phyloP scores from a whole-genome alignment of 1,140 invertebrate genomes.

The Hyles vespertilio region DNA sequence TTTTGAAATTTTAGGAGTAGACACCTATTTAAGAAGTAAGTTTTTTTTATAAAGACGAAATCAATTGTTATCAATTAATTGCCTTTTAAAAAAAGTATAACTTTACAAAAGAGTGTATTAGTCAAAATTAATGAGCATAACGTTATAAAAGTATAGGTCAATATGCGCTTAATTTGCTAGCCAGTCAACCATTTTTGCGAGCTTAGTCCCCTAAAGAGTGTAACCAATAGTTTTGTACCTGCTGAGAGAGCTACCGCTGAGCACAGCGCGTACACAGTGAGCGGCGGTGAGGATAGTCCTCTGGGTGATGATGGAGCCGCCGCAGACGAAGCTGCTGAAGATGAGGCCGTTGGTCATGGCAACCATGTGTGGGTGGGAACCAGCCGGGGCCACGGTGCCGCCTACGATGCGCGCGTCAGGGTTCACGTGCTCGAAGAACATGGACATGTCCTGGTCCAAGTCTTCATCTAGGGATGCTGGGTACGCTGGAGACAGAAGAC shows the following conservation, averaged over 20 bases:
- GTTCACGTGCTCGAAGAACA: conserved; percentile 42
- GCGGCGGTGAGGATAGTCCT: conserved; percentile 51
- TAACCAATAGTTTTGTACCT: conserved; percentile 14
- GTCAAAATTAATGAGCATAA: no score
- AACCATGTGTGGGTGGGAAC: conserved; percentile 44
- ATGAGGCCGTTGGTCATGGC: conserved; percentile 34
- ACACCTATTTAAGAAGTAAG: no score
- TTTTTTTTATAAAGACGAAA: no score
- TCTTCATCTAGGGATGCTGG: not conserved
- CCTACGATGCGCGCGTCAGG: conserved; percentile 39
- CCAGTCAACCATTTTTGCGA: no score
- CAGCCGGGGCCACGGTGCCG: conserved; percentile 23
- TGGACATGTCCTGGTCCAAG: conserved; percentile 28
- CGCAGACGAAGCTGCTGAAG: conserved; percentile 38
- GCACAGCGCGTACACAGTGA: conserved; percentile 45
- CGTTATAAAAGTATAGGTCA: no score
- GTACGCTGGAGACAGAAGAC: no score
- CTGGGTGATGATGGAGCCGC: conserved; percentile 39
- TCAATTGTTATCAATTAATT: no score
- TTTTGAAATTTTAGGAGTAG: no score
- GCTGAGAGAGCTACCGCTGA: conserved; percentile 21
- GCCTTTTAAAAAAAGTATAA: no score
- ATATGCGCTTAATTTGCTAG: no score
- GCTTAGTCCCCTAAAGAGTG: no score
- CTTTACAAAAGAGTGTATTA: no score